Percentiles rank a stretch among this genome's conserved stretches.
These are phyloP conservation scores for Xylophagus ater DNA, from an alignment of 2,888 invertebrate genomes.

Conservation along the genomic window DNA sequence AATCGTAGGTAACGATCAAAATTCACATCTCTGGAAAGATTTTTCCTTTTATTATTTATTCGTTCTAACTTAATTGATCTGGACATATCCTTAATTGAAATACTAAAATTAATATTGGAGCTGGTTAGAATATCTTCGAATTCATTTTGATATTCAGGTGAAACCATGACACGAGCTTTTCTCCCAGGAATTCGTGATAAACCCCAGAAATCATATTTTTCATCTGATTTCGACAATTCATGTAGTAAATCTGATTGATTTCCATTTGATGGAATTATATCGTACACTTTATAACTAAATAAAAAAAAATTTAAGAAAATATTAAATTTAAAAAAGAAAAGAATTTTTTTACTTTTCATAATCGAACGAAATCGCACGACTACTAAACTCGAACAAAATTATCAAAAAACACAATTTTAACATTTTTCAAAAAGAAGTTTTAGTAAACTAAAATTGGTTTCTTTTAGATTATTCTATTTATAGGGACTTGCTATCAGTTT, in stretches of 20 bases:
- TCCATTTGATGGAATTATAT: constrained; percentile 17
- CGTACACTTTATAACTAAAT: constrained; percentile 26
- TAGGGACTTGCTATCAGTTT: no score
- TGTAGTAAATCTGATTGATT: constrained; percentile 21
- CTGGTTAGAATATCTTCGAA: constrained; percentile 21
- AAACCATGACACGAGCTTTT: constrained; percentile 25
- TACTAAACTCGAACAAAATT: no score
- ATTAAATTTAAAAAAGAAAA: no score
- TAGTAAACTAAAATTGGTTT: no score
- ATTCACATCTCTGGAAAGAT: constrained; percentile 25
- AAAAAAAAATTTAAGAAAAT: no score
- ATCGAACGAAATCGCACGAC: no score
- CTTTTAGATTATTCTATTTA: no score
- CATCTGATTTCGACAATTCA: constrained; percentile 17
- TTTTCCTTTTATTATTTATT: constrained; percentile 18
- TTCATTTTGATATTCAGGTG: constrained; percentile 20
- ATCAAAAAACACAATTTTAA: no score
- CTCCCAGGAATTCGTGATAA: constrained; percentile 20
- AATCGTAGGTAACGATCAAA: constrained; percentile 16
- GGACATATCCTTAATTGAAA: constrained; percentile 26
- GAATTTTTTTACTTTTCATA: no score
- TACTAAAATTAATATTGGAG: constrained; percentile 15
- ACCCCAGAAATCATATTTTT: constrained; percentile 27
- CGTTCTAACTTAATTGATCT: constrained; percentile 20
- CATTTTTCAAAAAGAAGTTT: neutral